phyloP scores from a whole-genome alignment of 2,797 vertebrate species.

The Alfaro cultratus region DNA sequence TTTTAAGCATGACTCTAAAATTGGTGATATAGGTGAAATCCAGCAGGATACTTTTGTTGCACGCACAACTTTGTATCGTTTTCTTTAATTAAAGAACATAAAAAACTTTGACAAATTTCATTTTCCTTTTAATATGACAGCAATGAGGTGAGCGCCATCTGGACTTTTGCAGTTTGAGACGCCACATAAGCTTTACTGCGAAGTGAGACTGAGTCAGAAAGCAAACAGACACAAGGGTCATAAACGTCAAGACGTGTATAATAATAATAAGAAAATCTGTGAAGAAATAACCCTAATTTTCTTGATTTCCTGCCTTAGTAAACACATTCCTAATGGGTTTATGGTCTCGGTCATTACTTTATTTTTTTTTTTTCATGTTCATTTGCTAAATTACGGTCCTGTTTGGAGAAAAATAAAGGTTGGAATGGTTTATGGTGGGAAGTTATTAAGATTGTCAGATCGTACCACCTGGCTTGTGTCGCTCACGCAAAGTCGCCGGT shows the following conservation, averaged over 20 bases:
- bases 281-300: not conserved
- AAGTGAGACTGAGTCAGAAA: slow-evolving; percentile 2
- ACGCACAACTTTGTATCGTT: not conserved
- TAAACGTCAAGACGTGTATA: not conserved
- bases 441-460: not conserved
- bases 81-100: not conserved
- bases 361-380: not conserved
- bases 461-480: slow-evolving; percentile 39
- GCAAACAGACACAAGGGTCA: not conserved
- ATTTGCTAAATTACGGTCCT: not conserved
- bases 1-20: not conserved
- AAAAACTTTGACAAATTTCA: not conserved
- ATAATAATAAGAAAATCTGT: not conserved
- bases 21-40: not conserved
- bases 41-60: not conserved
- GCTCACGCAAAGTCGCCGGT: slow-evolving; percentile 19
- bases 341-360: not conserved
- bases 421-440: not conserved
- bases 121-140: not conserved
- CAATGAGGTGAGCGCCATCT: not conserved
- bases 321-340: slow-evolving; percentile 7
- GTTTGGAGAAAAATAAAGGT: not conserved
- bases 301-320: not conserved
- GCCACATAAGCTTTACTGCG: slow-evolving; percentile 1
- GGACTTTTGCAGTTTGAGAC: not conserved